phyloP scores from a whole-genome alignment of 2,888 invertebrate genomes.

The Dryocosmus kuriphilus region DNA sequence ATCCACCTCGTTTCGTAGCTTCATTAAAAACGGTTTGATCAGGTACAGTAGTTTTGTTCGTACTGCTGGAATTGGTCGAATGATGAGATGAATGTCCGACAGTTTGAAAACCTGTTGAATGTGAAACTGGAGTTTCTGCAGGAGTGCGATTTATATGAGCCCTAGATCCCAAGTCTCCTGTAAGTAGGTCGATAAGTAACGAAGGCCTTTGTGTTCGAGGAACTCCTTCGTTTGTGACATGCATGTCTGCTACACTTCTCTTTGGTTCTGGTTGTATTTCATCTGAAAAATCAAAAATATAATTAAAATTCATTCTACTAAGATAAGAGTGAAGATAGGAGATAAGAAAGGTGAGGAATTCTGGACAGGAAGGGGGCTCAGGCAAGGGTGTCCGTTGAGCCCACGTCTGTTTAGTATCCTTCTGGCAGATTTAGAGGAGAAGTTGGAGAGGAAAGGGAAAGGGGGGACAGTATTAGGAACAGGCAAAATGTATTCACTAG shows the following conservation, averaged over 20 bases:
- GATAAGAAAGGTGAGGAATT: no score
- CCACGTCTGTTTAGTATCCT: no score
- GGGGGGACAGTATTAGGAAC: no score
- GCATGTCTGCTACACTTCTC: constrained; percentile 73
- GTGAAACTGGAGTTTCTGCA: constrained; percentile 71
- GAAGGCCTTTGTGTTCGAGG: constrained; percentile 83
- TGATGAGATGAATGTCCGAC: constrained; percentile 67
- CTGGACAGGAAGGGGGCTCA: no score
- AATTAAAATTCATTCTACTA: background rate
- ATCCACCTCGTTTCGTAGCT: constrained; percentile 3
- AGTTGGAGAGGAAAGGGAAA: no score
- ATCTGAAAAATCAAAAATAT: constrained; percentile 58
- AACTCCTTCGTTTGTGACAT: constrained; percentile 69
- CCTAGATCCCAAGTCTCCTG: constrained; percentile 79
- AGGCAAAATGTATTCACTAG: no score
- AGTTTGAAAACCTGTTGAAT: constrained; percentile 65
- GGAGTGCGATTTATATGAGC: constrained; percentile 72
- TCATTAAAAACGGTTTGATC: constrained; percentile 58
- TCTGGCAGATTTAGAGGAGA: no score
- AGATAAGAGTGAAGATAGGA: no score
- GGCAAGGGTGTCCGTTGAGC: no score
- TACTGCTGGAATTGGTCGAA: constrained; percentile 68
- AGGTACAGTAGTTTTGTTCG: constrained; percentile 63
- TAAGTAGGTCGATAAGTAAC: constrained; percentile 83
- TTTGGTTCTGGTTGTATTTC: constrained; percentile 74